Evolutionary conservation across 2,113 vertebrate species (phyloP).

Genomic region (Apus apus): DNA sequence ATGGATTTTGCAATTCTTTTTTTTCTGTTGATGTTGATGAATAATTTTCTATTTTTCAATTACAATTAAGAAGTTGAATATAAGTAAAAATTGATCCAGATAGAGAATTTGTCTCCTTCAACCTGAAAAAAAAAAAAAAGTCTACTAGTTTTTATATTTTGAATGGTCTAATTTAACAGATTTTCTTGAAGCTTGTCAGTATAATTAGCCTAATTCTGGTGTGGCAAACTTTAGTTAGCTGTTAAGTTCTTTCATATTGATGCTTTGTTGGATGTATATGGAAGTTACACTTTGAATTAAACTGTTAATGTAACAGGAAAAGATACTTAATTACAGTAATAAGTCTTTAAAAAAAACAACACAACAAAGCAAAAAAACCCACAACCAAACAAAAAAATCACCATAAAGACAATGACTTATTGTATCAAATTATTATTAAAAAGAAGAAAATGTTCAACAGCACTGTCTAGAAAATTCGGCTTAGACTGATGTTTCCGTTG

Average conservation of each 20-base stretch:
- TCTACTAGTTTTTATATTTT: not conserved
- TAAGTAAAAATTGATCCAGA: not conserved
- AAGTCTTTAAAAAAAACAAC: not conserved
- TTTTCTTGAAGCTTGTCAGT: not conserved
- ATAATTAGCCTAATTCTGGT: not conserved
- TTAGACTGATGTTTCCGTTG: not conserved
- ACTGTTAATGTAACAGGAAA: not conserved
- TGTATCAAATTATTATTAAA: not conserved
- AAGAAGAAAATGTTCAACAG: not conserved
- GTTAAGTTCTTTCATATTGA: not conserved
- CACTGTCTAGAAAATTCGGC: not conserved
- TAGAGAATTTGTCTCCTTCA: not conserved
- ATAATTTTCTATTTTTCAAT: not conserved
- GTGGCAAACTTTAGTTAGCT: not conserved
- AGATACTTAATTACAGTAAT: not conserved
- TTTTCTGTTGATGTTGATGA: not conserved
- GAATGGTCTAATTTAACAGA: not conserved
- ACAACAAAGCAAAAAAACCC: too few relatives aligned
- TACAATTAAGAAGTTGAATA: not conserved
- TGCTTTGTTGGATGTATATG: not conserved
- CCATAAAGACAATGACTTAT: not conserved
- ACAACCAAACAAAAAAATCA: not conserved
- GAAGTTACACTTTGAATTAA: not conserved
- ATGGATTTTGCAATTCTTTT: constrained; percentile 14
- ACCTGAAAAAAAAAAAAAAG: not conserved